A percentile compares a stretch with the other conserved stretches of the same genome.
These are phyloP conservation scores for Nannoperca obscura DNA, from an alignment of 2,797 vertebrate species.

Conservation along the genomic window DNA sequence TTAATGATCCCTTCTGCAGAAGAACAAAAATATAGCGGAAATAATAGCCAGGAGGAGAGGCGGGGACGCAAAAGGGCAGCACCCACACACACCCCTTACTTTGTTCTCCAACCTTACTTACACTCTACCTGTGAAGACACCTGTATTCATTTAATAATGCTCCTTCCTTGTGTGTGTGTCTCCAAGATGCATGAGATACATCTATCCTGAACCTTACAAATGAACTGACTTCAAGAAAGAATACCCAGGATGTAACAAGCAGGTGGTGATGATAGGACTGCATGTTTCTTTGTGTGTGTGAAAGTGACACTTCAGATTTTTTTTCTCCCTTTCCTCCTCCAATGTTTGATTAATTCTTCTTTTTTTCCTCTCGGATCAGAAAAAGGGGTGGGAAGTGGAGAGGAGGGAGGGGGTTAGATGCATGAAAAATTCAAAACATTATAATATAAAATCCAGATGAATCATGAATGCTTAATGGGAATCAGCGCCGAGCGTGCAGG, in stretches of 20 bases:
- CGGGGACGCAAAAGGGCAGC: slow-evolving; percentile 58
- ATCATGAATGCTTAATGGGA: slow-evolving; percentile 87
- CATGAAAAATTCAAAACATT: slow-evolving; percentile 87
- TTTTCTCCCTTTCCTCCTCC: slow-evolving; percentile 35
- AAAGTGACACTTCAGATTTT: slow-evolving; percentile 57
- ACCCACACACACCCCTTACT: slow-evolving; percentile 32
- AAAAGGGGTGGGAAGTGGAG: slow-evolving; percentile 45
- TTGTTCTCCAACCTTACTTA: slow-evolving; percentile 42
- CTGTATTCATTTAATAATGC: slow-evolving; percentile 63
- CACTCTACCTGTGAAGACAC: slow-evolving; percentile 57
- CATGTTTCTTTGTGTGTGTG: slow-evolving; percentile 33
- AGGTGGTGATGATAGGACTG: slow-evolving; percentile 55
- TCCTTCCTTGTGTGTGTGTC: slow-evolving; percentile 53
- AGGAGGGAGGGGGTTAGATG: slow-evolving; percentile 13
- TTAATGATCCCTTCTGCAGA: slow-evolving; percentile 80
- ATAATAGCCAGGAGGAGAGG: slow-evolving; percentile 63
- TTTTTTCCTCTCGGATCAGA: slow-evolving; percentile 60
- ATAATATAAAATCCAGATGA: slow-evolving; percentile 88
- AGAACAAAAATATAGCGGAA: slow-evolving; percentile 74
- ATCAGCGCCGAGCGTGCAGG: slow-evolving; percentile 66
- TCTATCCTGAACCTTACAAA: slow-evolving; percentile 53
- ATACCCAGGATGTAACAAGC: slow-evolving; percentile 48
- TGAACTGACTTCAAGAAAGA: slow-evolving; percentile 53
- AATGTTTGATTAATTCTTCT: slow-evolving; percentile 75
- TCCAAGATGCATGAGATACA: slow-evolving; percentile 45